Conservation (phyloP, 2,888 invertebrate species). For the Cosmopolites sordidus region DNA sequence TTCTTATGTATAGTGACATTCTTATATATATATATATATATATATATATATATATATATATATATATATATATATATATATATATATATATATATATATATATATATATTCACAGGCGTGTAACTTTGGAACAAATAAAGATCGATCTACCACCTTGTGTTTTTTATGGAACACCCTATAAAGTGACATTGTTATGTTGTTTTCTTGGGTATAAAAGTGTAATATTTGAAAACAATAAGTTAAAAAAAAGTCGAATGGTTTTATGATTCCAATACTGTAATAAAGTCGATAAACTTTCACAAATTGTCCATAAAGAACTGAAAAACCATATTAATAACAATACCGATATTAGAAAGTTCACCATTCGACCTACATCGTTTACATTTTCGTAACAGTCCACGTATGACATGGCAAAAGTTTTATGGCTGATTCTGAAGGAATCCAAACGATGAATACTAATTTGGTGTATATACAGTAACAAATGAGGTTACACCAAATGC, state of each 20-base stretch:
- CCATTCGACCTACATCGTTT: slow-evolving; percentile 13
- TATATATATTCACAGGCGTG: too few relatives aligned
- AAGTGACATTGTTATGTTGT: neutral
- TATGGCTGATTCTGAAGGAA: slow-evolving; percentile 28
- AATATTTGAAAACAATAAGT: too few relatives aligned
- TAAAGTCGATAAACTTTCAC: too few relatives aligned
- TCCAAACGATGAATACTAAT: slow-evolving; percentile 21
- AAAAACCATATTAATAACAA: slow-evolving; percentile 1
- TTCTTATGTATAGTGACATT: too few relatives aligned
- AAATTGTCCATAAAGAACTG: neutral
- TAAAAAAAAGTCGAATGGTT: too few relatives aligned
- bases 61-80: neutral
- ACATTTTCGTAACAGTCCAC: slow-evolving; percentile 27
- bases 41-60: neutral
- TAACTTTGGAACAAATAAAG: too few relatives aligned
- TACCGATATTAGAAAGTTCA: slow-evolving; percentile 18
- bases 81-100: neutral
- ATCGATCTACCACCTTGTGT: too few relatives aligned
- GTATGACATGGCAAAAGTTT: slow-evolving; percentile 25
- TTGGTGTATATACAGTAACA: slow-evolving; percentile 16
- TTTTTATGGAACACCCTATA: neutral
- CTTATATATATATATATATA: too few relatives aligned
- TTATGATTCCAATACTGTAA: too few relatives aligned
- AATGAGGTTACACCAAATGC: slow-evolving; percentile 23
- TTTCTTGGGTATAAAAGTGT: too few relatives aligned